Conservation (phyloP, 2,113 vertebrate genomes). For the Callopanchax toddi region DNA sequence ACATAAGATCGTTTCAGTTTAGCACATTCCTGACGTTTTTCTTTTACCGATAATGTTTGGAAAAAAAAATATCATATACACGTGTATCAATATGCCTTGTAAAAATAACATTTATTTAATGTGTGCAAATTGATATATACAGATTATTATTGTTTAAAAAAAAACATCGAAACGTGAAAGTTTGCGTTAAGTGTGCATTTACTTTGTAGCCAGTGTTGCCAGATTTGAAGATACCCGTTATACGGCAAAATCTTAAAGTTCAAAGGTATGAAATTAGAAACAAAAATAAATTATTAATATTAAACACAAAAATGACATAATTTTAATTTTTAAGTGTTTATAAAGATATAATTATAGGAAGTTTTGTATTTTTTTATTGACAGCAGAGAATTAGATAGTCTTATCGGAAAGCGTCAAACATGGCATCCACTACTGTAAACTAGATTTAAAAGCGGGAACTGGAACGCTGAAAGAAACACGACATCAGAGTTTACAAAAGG, state of each 20-base stretch:
- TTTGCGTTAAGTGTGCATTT: constrained; percentile 14
- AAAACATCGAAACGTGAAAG: constrained; percentile 47
- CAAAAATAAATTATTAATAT: background rate
- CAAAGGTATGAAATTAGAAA: background rate
- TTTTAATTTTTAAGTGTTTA: too few relatives aligned
- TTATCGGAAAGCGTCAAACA: background rate
- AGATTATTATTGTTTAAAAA: background rate
- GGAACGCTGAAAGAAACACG: background rate
- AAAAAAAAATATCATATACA: background rate
- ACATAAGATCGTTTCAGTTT: constrained; percentile 5
- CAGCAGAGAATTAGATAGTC: background rate
- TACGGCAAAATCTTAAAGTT: background rate
- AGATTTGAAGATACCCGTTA: constrained; percentile 3
- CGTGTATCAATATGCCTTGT: too few relatives aligned
- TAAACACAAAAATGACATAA: too few relatives aligned
- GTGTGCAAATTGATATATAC: background rate
- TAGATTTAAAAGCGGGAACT: constrained; percentile 70
- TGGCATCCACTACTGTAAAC: constrained; percentile 45
- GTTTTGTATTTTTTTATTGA: background rate
- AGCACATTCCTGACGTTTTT: constrained; percentile 55
- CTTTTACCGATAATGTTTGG: background rate
- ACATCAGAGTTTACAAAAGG: background rate
- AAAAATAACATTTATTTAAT: background rate
- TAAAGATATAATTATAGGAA: too few relatives aligned
- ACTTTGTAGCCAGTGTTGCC: constrained; percentile 43